Conservation (phyloP, 2,113 vertebrate species). For the Scophthalmus maximus region DNA sequence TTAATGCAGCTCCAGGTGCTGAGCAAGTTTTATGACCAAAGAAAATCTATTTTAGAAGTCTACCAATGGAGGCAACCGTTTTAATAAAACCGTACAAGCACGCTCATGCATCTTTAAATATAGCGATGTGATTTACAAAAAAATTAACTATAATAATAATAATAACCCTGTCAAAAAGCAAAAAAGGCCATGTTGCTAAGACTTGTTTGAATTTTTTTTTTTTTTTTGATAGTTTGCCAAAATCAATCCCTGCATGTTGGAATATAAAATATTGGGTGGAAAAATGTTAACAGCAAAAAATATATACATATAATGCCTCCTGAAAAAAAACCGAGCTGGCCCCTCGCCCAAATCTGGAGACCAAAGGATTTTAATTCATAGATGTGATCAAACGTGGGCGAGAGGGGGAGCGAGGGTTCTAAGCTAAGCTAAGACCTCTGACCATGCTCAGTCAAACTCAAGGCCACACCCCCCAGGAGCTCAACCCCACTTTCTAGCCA, state of each 20-base stretch:
- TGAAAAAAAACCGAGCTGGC: constrained; percentile 9
- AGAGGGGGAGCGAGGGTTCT: constrained; percentile 47
- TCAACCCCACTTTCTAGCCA: constrained; percentile 77
- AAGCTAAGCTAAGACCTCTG: constrained; percentile 63
- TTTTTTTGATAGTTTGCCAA: not conserved
- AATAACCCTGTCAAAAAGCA: too few species aligned
- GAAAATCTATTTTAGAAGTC: not conserved
- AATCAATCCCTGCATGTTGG: not conserved
- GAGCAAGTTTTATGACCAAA: not conserved
- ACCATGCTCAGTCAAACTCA: constrained; percentile 60
- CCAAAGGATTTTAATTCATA: constrained; percentile 48
- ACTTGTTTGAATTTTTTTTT: not conserved
- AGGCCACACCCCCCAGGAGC: constrained; percentile 71
- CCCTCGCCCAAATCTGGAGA: constrained; percentile 34
- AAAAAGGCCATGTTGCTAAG: not conserved
- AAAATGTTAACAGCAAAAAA: not conserved
- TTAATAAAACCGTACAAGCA: not conserved
- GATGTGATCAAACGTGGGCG: constrained; percentile 53
- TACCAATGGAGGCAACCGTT: not conserved
- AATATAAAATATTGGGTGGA: not conserved
- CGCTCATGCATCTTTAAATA: not conserved
- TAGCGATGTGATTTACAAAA: not conserved
- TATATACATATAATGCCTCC: constrained; percentile 6
- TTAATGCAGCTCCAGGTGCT: not conserved
- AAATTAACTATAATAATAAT: too few species aligned